These are phyloP conservation scores for Sorex maritimensis DNA, from an alignment of 2,797 vertebrate genomes.

Conservation along the genomic window DNA sequence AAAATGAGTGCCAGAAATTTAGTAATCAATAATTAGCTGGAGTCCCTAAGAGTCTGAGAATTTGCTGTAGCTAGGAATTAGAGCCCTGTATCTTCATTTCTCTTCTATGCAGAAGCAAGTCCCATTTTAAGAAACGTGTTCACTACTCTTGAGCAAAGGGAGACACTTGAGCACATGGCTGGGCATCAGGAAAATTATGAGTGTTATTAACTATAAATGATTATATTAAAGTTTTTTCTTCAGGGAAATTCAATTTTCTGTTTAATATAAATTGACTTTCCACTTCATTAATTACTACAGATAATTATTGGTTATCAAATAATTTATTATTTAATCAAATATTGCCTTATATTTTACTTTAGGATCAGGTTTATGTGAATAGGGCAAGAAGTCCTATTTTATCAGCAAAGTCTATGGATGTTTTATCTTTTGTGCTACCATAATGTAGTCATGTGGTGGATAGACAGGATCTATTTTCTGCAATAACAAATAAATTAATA, in stretches of 20 bases:
- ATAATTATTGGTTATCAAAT: background rate
- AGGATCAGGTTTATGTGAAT: background rate
- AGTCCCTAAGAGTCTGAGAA: constrained; percentile 37
- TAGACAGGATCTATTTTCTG: background rate
- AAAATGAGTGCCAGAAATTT: constrained; percentile 46
- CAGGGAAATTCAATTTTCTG: background rate
- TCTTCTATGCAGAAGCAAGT: constrained; percentile 38
- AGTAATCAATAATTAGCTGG: constrained; percentile 38
- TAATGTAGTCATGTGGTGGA: background rate
- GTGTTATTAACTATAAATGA: constrained; percentile 41
- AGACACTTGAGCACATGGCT: background rate
- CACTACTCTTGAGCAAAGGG: constrained; percentile 14
- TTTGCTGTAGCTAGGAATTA: constrained; percentile 59
- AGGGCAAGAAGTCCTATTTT: background rate
- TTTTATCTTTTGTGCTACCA: background rate
- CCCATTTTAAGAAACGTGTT: constrained; percentile 37
- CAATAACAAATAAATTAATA: background rate
- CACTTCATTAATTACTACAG: constrained; percentile 42
- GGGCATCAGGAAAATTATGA: background rate
- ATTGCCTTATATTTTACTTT: constrained; percentile 9
- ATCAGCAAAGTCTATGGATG: background rate
- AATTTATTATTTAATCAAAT: constrained; percentile 55
- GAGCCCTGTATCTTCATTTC: constrained; percentile 26
- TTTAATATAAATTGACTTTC: constrained; percentile 16
- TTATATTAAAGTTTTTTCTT: constrained; percentile 52